A percentile compares a stretch with the other conserved stretches of the same genome.
phyloP scores from a whole-genome alignment of 2,888 invertebrate genomes.

The Pristionchus japonicus region DNA sequence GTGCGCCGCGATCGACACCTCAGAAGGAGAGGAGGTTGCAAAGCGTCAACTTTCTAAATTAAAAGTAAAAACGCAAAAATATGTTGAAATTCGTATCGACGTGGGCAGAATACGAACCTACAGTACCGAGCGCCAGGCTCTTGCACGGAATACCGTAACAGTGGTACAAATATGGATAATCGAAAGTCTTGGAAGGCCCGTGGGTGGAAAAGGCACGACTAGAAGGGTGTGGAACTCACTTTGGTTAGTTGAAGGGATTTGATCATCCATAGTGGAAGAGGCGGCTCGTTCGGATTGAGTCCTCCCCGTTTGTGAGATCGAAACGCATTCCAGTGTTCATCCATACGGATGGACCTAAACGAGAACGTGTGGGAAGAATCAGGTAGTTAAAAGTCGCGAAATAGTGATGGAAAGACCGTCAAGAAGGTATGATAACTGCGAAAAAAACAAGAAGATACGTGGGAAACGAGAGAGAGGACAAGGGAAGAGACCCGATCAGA shows the following conservation, averaged over 20 bases:
- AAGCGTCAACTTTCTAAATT: too few relatives aligned
- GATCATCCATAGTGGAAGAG: slow-evolving; percentile 63
- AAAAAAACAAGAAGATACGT: not conserved
- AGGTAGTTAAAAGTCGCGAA: not conserved
- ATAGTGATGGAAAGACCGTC: not conserved
- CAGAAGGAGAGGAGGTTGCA: too few relatives aligned
- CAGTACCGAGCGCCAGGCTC: too few relatives aligned
- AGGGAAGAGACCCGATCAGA: not conserved
- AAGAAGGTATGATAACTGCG: not conserved
- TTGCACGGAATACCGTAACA: too few relatives aligned
- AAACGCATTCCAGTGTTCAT: slow-evolving; percentile 59
- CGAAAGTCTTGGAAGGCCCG: too few relatives aligned
- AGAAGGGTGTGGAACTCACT: slow-evolving; percentile 48
- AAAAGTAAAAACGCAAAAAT: too few relatives aligned
- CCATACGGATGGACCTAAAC: not conserved
- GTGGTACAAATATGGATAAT: too few relatives aligned
- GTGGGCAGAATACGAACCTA: too few relatives aligned
- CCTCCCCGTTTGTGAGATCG: slow-evolving; percentile 61
- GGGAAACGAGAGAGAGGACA: not conserved
- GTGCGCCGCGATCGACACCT: too few relatives aligned
- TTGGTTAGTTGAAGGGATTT: slow-evolving; percentile 61
- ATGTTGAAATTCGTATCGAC: too few relatives aligned
- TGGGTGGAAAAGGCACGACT: not conserved
- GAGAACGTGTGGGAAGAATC: too few relatives aligned
- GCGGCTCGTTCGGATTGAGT: slow-evolving; percentile 53